Base-by-base conservation (phyloP, 2,113 vertebrate species). In the Psammodynastes pulverulentus region DNA sequence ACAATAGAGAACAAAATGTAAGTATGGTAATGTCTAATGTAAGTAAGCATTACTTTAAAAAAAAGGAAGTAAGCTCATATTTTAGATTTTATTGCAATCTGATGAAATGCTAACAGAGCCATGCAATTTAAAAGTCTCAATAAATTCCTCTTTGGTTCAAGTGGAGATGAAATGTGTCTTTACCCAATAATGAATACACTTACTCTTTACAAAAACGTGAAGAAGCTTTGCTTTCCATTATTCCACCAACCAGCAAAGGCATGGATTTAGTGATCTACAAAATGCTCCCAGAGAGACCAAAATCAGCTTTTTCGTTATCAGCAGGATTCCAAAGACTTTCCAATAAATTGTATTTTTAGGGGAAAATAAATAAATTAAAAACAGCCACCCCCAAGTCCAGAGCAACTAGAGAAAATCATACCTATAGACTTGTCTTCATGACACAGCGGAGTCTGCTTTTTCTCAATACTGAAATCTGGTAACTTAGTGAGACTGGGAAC, bases 21-120 rank as follows among this genome's bases (percentile, higher is more conserved):
- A 7, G 24, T 84, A 1, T n/a, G n/a, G n/a, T n/a, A n/a, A n/a
- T n/a, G n/a, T 4, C 62, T 67, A 67, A 15, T n/a, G 1, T 67
- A 21, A 29, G 34, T 52, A 51, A 79, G 51, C 23, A 29, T 45
- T 26, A 46, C n/a, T 56, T 54, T 46, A 9, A 23, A 90, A 89
- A 90, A 84, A 10, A 49, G 46, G 51, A 39, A 58, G 45, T 39
- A 52, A 79, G 13, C 94, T 92, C 62, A 94, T 49, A 93, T 96
- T 94, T 56, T 56, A 56, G 7, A 89, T 45, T 2, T 8, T 13
- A 45, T 46, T 56, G 45, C 23, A 17, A 26, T 56, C 23, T 56
- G 21, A 39, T 89, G 2, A 21, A n/a, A 39, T 34, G 9, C 48
- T 15, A 79, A 13, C 24, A 53, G 10, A 90, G 48, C 21, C 9